These are phyloP conservation scores for Lepus europaeus DNA, from an alignment of 2,113 vertebrate genomes.

Conservation along the genomic window DNA sequence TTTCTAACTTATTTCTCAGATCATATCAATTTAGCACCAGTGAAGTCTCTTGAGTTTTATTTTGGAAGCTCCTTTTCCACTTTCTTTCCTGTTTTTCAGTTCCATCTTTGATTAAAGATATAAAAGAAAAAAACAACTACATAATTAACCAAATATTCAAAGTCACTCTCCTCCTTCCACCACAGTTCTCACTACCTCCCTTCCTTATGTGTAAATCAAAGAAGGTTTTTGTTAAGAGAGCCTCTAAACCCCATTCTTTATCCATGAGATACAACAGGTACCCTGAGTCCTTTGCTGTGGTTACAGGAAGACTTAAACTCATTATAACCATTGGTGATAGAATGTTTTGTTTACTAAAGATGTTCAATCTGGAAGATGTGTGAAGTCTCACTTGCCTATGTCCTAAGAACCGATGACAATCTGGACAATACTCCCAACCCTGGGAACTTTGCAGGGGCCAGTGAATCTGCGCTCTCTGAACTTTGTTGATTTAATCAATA, in stretches of 20 bases:
- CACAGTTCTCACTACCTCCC: not conserved
- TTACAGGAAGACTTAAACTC: not conserved
- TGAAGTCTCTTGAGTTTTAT: not conserved
- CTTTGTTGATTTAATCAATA: not conserved
- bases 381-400: not conserved
- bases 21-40: not conserved
- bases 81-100: not conserved
- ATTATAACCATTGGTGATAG: not conserved
- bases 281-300: not conserved
- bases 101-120: not conserved
- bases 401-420: not conserved
- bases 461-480: not conserved
- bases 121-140: not conserved
- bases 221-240: not conserved
- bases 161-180: not conserved
- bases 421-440: not conserved
- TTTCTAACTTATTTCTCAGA: not conserved
- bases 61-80: conserved; percentile 33
- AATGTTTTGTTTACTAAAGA: not conserved
- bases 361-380: not conserved
- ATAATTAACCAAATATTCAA: not conserved
- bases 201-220: not conserved
- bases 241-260: not conserved
- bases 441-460: not conserved
- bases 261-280: not conserved